Evolutionary conservation across 1,140 invertebrate genomes (phyloP).

Genomic region (Leptinotarsa defecta): DNA sequence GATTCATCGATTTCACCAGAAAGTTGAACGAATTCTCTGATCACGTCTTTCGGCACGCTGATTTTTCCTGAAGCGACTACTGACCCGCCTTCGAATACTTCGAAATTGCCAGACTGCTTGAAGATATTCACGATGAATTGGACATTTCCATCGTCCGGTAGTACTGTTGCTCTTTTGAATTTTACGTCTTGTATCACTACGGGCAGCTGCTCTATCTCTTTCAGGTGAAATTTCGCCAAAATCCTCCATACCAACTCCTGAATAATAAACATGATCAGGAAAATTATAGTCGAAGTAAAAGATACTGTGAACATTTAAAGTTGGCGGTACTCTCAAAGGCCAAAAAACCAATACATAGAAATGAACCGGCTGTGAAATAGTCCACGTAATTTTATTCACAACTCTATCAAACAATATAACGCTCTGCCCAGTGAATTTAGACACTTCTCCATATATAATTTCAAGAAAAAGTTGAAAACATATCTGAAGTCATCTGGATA

Average conservation of each 20-base stretch:
- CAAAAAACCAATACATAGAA: too few species aligned
- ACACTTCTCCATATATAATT: too few species aligned
- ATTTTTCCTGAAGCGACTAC: conserved; percentile 81
- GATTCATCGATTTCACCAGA: conserved; percentile 68
- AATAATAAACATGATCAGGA: conserved; percentile 31
- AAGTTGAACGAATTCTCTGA: conserved; percentile 56
- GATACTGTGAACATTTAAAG: too few species aligned
- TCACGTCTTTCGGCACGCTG: conserved; percentile 65
- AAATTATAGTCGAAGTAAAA: too few species aligned
- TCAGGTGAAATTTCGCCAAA: conserved; percentile 79
- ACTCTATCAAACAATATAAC: too few species aligned
- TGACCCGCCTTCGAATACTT: conserved; percentile 84
- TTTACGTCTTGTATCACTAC: conserved; percentile 86
- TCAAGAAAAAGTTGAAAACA: too few species aligned
- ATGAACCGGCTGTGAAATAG: too few species aligned
- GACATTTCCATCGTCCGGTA: conserved; percentile 79
- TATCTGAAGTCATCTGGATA: too few species aligned
- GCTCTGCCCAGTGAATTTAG: too few species aligned
- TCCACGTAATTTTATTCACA: too few species aligned
- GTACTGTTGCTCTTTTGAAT: conserved; percentile 88
- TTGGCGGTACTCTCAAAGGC: too few species aligned
- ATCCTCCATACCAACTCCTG: conserved; percentile 87
- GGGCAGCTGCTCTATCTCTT: conserved; percentile 75
- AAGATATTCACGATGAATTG: conserved; percentile 88
- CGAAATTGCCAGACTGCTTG: conserved; percentile 84